Conservation (phyloP, 2,113 vertebrate genomes). For the Chascanopsetta lugubris region DNA sequence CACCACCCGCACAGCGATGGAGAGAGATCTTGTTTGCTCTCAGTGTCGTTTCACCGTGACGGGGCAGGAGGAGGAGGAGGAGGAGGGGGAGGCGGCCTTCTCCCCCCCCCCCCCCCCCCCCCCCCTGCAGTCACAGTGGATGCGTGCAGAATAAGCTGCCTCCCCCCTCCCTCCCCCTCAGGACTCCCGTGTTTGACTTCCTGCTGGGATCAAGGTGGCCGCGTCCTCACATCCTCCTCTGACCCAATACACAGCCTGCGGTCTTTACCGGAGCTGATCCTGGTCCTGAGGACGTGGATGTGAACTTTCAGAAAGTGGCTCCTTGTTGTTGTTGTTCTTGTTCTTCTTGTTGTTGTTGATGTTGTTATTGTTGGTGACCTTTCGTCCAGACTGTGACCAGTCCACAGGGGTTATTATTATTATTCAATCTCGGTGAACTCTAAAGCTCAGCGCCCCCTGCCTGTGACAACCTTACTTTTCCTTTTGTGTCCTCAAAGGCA, state of each 20-base stretch:
- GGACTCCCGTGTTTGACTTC: conserved; percentile 75
- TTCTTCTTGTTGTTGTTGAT: no score
- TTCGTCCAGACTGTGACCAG: conserved; percentile 17
- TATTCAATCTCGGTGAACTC: conserved; percentile 19
- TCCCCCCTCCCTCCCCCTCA: no score
- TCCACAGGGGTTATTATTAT: conserved; percentile 25
- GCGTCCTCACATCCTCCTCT: conserved; percentile 52
- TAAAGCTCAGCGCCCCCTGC: background rate
- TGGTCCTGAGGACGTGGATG: conserved; percentile 25
- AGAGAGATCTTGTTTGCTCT: conserved; percentile 76
- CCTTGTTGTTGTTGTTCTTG: conserved; percentile 32
- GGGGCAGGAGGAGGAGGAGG: conserved; percentile 64
- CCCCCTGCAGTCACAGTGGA: no score
- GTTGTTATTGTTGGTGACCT: conserved; percentile 54
- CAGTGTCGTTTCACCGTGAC: conserved; percentile 77
- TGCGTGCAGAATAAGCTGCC: no score
- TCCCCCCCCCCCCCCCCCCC: no score
- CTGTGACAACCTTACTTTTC: conserved; percentile 2
- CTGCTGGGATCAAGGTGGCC: conserved; percentile 60
- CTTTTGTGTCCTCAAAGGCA: conserved; percentile 42
- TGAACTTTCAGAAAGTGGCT: conserved; percentile 49
- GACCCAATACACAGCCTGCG: conserved; percentile 62
- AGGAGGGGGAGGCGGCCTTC: no score
- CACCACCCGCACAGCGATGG: conserved; percentile 68
- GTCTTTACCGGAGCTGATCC: conserved; percentile 59